These are phyloP conservation scores for Beris chalybata DNA, from an alignment of 2,888 invertebrate species.

Conservation along the genomic window DNA sequence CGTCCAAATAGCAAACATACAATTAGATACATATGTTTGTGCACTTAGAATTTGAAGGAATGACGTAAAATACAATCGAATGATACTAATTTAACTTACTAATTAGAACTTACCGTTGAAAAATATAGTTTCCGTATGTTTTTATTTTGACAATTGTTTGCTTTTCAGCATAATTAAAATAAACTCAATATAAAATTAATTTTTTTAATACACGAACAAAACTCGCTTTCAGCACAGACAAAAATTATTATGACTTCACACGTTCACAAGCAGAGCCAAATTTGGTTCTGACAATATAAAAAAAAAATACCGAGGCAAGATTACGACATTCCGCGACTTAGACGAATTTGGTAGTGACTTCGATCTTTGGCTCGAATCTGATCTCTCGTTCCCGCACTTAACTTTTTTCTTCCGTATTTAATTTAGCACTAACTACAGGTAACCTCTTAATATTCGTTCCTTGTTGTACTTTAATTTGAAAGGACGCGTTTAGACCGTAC, in stretches of 20 bases:
- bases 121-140: background rate
- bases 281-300: slow-evolving; percentile 19
- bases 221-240: slow-evolving; percentile 27
- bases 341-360: slow-evolving; percentile 27
- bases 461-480: too few species aligned
- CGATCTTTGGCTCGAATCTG: background rate
- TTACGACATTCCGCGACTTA: slow-evolving; percentile 30
- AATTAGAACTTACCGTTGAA: slow-evolving; percentile 7
- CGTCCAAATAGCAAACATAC: background rate
- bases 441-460: too few species aligned
- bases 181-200: slow-evolving; percentile 18
- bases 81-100: background rate
- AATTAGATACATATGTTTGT: background rate
- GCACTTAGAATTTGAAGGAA: too few species aligned
- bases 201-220: slow-evolving; percentile 12
- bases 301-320: slow-evolving; percentile 7
- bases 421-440: too few species aligned
- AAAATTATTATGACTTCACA: slow-evolving; percentile 15
- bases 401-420: background rate
- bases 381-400: background rate
- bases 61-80: too few species aligned
- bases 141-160: background rate
- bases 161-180: slow-evolving; percentile 6
- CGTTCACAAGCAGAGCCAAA: slow-evolving; percentile 17
- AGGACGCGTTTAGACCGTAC: too few species aligned